These are phyloP conservation scores for Mus musculus DNA, from an alignment of 2,113 vertebrate genomes.

Conservation along the genomic window DNA sequence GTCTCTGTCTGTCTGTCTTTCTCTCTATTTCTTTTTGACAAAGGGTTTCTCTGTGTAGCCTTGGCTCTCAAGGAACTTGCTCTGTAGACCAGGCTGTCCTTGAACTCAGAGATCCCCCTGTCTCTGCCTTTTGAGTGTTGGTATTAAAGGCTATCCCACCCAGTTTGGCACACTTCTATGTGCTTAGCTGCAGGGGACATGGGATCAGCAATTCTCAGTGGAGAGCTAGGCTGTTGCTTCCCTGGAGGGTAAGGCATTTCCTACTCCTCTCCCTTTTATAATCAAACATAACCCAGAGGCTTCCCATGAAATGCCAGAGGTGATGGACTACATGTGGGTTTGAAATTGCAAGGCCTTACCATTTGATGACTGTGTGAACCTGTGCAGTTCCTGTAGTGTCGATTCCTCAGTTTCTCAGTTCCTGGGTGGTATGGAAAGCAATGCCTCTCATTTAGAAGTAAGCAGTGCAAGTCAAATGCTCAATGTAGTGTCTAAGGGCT, in stretches of 20 bases:
- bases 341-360: neutral
- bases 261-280: neutral
- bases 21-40: too few relatives aligned
- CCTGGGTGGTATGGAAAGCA: neutral
- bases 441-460: neutral
- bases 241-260: neutral
- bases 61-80: neutral
- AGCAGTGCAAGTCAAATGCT: neutral
- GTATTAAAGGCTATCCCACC: neutral
- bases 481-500: neutral
- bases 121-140: neutral
- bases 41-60: too few relatives aligned
- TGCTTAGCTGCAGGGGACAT: rapidly evolving
- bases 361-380: neutral
- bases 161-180: neutral
- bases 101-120: neutral
- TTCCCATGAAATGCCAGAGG: neutral
- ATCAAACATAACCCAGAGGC: neutral
- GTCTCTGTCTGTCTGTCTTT: too few relatives aligned
- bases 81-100: neutral
- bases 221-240: neutral
- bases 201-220: neutral
- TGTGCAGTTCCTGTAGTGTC: neutral
- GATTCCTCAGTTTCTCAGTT: neutral
- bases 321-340: neutral